Evolutionary conservation across 2,888 invertebrate genomes (phyloP), one percentile per base, ranked within the genome.

Genomic region (Adelognathus sp.): DNA sequence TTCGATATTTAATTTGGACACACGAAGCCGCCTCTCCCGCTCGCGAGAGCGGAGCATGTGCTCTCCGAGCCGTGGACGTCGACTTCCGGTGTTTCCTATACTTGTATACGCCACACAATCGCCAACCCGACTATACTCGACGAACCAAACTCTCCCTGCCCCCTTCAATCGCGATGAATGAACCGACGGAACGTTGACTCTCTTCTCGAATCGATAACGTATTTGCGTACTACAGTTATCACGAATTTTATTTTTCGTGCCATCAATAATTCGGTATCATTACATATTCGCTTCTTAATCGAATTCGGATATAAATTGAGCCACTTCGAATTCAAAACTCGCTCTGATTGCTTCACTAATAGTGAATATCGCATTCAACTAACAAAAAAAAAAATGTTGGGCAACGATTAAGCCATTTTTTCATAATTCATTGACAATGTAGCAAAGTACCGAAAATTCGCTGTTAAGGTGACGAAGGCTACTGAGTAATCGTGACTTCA

Each of bases 1-100:
- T 86, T 87, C 86, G 83, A 86, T 86, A 86, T 86, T 86, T 86
- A 84, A 86, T 86, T 86, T 85, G 81, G 75, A 76, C 80, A 77
- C 50, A 67, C 80, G 81, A 80, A 79, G 76, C 82, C 56, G 29
- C 63, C 64, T 31, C 73, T 44, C 54, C 50, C 75, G 50, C 50
- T 39, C 44, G 18, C 67, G 46, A 79, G 64, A 72, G 64, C n/a
- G 71, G 74, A 76, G 79, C 79, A 70, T 72, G 71, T 77, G 74
- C 73, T 81, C 70, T 21, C 64, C 54, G 75, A 75, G 61, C 75
- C 41, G 56, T 63, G 61, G 56, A 79, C 67, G 71, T 63, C 67
- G 71, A 79, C 79, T 76, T 79, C 79, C 79, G 79, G 79, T 79
- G 63, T 63, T 56, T 56, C 21, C 44, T 67, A 56, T 56, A 39